phyloP scores from a whole-genome alignment of 2,797 vertebrate genomes.

The Steatocranus sp. region DNA sequence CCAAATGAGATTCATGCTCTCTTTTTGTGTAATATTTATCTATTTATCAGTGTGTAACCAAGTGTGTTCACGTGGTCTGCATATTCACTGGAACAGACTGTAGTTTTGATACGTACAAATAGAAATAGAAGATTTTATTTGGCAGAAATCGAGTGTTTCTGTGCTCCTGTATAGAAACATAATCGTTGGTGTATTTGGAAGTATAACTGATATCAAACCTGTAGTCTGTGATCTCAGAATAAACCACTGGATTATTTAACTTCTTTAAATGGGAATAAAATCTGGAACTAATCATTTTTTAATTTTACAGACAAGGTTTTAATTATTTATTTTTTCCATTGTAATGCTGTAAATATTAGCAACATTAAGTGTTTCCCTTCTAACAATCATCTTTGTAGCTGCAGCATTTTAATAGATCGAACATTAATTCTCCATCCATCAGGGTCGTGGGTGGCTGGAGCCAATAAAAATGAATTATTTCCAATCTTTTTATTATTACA shows the following conservation, averaged over 20 bases:
- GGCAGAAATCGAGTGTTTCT: background rate
- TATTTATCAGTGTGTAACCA: background rate
- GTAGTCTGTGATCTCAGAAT: background rate
- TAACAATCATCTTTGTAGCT: background rate
- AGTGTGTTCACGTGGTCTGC: background rate
- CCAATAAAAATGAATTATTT: background rate
- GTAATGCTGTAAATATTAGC: background rate
- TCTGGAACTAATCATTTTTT: background rate
- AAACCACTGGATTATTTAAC: accelerated
- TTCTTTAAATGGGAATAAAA: background rate
- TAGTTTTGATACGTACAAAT: too few species aligned
- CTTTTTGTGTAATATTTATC: background rate
- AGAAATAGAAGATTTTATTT: background rate
- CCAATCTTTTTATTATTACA: background rate
- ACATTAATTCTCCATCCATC: background rate
- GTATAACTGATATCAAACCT: background rate
- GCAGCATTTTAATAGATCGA: background rate
- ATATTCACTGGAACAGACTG: background rate
- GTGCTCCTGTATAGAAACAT: background rate
- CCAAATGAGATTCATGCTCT: background rate
- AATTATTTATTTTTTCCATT: background rate
- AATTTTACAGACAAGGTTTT: background rate
- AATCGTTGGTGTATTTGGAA: accelerated
- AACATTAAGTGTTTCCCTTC: background rate
- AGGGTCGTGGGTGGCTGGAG: background rate